Evolutionary conservation across 2,888 invertebrate species (phyloP), one percentile per base, ranked within the genome.

Genomic region (Pandemis corylana): DNA sequence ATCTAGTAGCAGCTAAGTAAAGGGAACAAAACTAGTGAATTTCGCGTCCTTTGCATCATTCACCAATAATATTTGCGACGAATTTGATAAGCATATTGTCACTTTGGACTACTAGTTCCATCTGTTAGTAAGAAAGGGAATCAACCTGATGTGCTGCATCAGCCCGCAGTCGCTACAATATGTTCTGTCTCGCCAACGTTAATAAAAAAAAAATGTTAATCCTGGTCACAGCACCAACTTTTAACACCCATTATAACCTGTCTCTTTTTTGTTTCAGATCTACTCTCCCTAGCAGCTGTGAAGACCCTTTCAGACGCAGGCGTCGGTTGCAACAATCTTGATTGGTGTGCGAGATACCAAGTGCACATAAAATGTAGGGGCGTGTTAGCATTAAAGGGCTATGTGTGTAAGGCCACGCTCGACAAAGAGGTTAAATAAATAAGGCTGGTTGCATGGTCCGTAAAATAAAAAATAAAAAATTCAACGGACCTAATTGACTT

Each of bases 361-460:
- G 97, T 98, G 0, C 97, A 99, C 85, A 96, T 99, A 51, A 98
- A 98, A 84, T 98, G 98, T 84, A 95, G 99, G 64, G 99, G 99
- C 0, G 98, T 99, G 7, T 95, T 99, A 63, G 97, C 97, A 1
- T 96, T 97, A 13, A 99, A 99, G 88, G 99, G 99, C 0, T 99
- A 98, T 89, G 96, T 98, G 0, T 94, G 94, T 77, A 94, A 92
- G 70, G 93, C 91, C 7, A 92, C 94, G 0, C 82, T 93, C 0
- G 88, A 83, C 0, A 85, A 82, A 28, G 83, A 80, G 62, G 67
- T 77, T 12, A 62, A 70, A 70, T 70, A 74, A 36, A 36, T 4
- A 36, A 36, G 28, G 28, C 28, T 36, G 46, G 9, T 41, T 5
- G 10, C 36, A 10, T 12, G 36, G 61, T 61, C 61, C 36, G 36